Evolutionary conservation across 2,113 vertebrate species (phyloP).

Genomic region (Crotalus viridis): DNA sequence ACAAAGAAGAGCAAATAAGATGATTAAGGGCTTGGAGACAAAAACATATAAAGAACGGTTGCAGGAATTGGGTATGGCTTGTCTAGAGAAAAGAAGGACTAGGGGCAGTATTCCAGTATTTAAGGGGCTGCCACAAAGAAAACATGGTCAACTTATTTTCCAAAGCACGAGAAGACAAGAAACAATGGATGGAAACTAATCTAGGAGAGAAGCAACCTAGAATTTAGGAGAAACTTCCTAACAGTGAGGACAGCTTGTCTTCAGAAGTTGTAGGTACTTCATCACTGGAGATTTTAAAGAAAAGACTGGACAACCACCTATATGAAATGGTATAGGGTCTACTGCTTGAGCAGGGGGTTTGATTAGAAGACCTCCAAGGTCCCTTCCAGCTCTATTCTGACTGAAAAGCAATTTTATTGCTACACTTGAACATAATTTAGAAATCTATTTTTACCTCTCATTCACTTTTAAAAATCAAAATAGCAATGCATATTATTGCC

Average conservation of each 20-base stretch:
- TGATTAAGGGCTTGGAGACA: not conserved
- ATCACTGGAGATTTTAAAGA: not conserved
- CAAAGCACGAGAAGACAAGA: not conserved
- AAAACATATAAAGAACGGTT: not conserved
- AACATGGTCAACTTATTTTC: not conserved
- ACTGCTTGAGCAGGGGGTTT: not conserved
- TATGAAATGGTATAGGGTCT: not conserved
- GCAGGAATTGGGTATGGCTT: not conserved
- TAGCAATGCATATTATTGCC: not conserved
- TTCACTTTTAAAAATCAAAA: not conserved
- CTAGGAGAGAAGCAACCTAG: not conserved
- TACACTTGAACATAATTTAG: not conserved
- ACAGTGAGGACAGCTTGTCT: not conserved
- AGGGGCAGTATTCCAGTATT: not conserved
- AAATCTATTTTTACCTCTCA: not conserved
- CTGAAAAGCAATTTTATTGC: not conserved
- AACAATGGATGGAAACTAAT: not conserved
- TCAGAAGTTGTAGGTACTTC: not conserved
- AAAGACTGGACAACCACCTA: not conserved
- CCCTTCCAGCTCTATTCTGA: not conserved
- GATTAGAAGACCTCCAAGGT: not conserved
- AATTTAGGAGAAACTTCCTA: not conserved
- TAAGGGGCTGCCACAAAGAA: not conserved
- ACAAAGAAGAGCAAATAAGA: not conserved
- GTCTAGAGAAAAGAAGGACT: not conserved